Conservation (phyloP, 2,888 invertebrate genomes). For the Opisthograptis luteolata region DNA sequence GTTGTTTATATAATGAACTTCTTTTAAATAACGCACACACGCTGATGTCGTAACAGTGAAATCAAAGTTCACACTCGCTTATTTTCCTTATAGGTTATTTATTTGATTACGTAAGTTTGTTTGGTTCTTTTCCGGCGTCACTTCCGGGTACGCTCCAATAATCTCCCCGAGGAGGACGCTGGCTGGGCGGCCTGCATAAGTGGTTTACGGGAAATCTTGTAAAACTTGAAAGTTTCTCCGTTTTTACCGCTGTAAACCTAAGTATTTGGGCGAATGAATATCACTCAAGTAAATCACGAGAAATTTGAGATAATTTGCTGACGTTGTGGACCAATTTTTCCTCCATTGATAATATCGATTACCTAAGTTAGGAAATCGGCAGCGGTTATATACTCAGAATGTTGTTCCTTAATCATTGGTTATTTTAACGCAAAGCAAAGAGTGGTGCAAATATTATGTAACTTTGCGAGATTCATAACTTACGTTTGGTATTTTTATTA, state of each 20-base stretch:
- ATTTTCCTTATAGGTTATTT: constrained; percentile 22
- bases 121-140: constrained; percentile 34
- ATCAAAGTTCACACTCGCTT: constrained; percentile 15
- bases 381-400: too few species aligned
- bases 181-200: constrained; percentile 16
- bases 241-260: constrained; percentile 16
- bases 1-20: constrained; percentile 5
- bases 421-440: not conserved
- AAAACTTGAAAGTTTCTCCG: constrained; percentile 19
- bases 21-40: constrained; percentile 1
- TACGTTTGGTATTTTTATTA: too few species aligned
- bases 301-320: constrained; percentile 14
- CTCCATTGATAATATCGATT: constrained; percentile 9
- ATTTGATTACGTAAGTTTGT: constrained; percentile 39
- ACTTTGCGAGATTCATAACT: too few species aligned
- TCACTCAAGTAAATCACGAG: constrained; percentile 22
- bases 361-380: too few species aligned
- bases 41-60: constrained; percentile 8
- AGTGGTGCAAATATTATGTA: not conserved
- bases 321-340: constrained; percentile 9
- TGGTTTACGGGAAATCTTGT: constrained; percentile 31
- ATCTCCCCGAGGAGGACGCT: constrained; percentile 29
- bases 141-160: constrained; percentile 19
- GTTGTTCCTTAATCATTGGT: constrained; percentile 1
- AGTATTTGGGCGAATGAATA: constrained; percentile 21